Conservation (phyloP, 2,888 invertebrate species). For the Sturmia bella region DNA sequence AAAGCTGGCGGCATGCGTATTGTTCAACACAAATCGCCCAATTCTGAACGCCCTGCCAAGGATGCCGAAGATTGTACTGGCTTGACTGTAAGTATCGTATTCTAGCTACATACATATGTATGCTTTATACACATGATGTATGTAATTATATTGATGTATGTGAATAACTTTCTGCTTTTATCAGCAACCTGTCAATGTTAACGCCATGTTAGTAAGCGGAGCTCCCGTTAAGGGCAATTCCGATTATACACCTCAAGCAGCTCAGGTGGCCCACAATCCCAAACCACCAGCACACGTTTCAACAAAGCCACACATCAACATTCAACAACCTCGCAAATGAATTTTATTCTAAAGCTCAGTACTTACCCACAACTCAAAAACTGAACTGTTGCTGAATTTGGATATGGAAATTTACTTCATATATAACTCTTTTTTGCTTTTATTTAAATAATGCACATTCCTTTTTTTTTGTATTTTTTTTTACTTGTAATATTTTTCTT, state of each 20-base stretch:
- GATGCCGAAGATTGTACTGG: slow-evolving; percentile 88
- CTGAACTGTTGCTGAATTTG: slow-evolving; percentile 5
- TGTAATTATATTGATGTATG: too few relatives aligned
- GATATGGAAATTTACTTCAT: slow-evolving; percentile 5
- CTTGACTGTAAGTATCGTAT: slow-evolving; percentile 84
- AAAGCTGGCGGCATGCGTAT: slow-evolving; percentile 97
- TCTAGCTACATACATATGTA: background rate
- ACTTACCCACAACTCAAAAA: background rate
- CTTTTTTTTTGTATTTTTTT: slow-evolving; percentile 22
- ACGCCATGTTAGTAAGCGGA: slow-evolving; percentile 89
- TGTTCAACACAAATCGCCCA: slow-evolving; percentile 91
- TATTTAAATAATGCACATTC: slow-evolving; percentile 47
- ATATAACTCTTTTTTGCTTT: slow-evolving; percentile 28
- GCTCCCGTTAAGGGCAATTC: slow-evolving; percentile 91
- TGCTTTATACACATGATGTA: too few relatives aligned
- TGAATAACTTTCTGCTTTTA: slow-evolving; percentile 23
- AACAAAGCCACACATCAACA: slow-evolving; percentile 86
- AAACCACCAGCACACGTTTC: slow-evolving; percentile 87
- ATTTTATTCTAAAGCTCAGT: background rate
- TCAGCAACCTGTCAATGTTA: slow-evolving; percentile 84
- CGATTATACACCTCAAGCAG: slow-evolving; percentile 94
- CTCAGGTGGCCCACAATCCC: slow-evolving; percentile 92
- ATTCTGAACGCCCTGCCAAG: slow-evolving; percentile 85
- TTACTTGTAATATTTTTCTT: background rate
- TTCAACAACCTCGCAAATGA: slow-evolving; percentile 93